Conservation (phyloP, 2,888 invertebrate genomes). For the Synergus laeviventris region DNA sequence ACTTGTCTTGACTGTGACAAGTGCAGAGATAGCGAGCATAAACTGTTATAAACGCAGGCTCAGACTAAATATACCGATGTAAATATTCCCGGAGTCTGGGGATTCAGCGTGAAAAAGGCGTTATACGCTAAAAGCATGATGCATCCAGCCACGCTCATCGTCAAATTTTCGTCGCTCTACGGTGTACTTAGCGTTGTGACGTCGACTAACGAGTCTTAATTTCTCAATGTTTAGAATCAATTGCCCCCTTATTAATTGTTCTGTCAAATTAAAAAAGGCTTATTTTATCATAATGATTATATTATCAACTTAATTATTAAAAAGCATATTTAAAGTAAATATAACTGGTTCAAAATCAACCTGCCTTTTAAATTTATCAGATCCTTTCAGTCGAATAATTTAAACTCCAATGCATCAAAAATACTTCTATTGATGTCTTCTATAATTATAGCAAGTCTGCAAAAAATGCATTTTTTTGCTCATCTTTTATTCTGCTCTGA, state of each 20-base stretch:
- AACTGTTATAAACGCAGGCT: conserved; percentile 67
- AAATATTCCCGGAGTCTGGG: conserved; percentile 63
- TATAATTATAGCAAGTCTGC: conserved; percentile 31
- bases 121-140: conserved; percentile 57
- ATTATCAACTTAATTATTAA: no score
- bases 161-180: conserved; percentile 48
- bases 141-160: conserved; percentile 48
- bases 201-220: conserved; percentile 45
- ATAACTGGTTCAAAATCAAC: neutral
- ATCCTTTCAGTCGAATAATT: neutral
- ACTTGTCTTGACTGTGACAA: conserved; percentile 19
- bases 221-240: neutral
- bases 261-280: neutral
- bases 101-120: conserved; percentile 59
- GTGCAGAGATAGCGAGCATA: conserved; percentile 56
- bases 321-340: no score
- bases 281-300: neutral
- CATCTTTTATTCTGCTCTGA: conserved; percentile 17
- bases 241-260: neutral
- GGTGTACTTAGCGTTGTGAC: conserved; percentile 49
- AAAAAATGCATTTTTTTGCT: conserved; percentile 14
- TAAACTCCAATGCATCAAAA: neutral
- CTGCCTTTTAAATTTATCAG: neutral
- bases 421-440: conserved; percentile 17
- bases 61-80: conserved; percentile 71